Evolutionary conservation across 2,113 vertebrate species (phyloP).

Genomic region (Felis chaus): DNA sequence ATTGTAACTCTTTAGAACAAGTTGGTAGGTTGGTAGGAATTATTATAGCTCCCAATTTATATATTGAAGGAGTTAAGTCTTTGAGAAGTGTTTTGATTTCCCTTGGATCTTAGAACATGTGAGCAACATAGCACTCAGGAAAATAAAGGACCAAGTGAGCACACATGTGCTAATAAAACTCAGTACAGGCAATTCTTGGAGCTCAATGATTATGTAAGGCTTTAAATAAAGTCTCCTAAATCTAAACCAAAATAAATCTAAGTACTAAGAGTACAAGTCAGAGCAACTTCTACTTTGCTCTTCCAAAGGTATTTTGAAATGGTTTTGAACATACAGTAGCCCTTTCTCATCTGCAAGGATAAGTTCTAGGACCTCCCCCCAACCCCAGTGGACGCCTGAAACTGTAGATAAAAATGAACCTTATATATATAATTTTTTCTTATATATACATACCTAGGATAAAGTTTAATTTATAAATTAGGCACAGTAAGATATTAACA

Average conservation of each 20-base stretch:
- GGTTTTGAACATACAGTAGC: background rate
- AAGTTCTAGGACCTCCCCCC: background rate
- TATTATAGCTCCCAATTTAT: background rate
- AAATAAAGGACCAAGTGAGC: background rate
- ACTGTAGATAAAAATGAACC: background rate
- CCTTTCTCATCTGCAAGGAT: background rate
- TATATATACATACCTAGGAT: background rate
- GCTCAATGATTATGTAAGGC: background rate
- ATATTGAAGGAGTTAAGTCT: background rate
- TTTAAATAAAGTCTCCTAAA: constrained; percentile 10
- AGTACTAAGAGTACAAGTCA: background rate
- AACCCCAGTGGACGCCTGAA: background rate
- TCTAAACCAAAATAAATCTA: background rate
- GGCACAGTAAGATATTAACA: background rate
- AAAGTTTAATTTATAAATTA: background rate
- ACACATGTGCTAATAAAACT: background rate
- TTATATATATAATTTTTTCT: background rate
- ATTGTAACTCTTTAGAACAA: background rate
- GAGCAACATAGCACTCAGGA: background rate
- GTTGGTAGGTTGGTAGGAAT: background rate
- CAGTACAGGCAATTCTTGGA: background rate
- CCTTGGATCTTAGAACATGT: background rate
- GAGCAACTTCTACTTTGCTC: background rate
- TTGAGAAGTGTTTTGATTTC: background rate
- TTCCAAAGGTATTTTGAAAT: background rate